Percentiles rank a stretch among this genome's conserved stretches.
Evolutionary conservation across 2,888 invertebrate genomes (phyloP).

Genomic region (Acronicta leporina): DNA sequence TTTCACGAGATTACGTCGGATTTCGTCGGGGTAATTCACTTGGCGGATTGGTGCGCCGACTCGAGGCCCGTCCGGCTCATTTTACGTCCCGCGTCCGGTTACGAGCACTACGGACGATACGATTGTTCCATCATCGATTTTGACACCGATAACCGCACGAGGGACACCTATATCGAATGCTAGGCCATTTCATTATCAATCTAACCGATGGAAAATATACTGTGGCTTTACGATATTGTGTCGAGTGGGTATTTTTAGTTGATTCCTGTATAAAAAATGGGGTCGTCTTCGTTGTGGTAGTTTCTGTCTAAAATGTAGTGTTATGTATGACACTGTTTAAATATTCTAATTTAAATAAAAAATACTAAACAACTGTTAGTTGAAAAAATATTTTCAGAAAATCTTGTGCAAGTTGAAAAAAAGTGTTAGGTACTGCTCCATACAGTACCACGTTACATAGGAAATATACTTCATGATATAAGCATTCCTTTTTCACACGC

Average conservation of each 20-base stretch:
- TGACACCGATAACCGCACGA: conserved; percentile 40
- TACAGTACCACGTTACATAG: too few relatives aligned
- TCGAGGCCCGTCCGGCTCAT: conserved; percentile 51
- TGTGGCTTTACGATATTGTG: neutral
- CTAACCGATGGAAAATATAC: conserved; percentile 2
- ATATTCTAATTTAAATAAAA: too few relatives aligned
- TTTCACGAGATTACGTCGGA: conserved; percentile 62
- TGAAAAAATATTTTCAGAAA: too few relatives aligned
- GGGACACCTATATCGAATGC: conserved; percentile 20
- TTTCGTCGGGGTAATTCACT: conserved; percentile 63
- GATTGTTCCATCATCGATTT: conserved; percentile 54
- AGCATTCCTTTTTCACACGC: too few relatives aligned
- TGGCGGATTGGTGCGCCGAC: conserved; percentile 60
- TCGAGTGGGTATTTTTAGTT: neutral
- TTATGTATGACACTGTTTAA: too few relatives aligned
- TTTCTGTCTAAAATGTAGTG: too few relatives aligned
- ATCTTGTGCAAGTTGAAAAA: too few relatives aligned
- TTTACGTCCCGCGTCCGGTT: conserved; percentile 57
- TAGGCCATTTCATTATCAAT: conserved; percentile 13
- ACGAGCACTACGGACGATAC: conserved; percentile 51
- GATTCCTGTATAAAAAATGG: too few relatives aligned
- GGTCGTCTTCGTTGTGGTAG: too few relatives aligned
- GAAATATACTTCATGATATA: too few relatives aligned
- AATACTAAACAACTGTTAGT: too few relatives aligned
- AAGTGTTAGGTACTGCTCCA: too few relatives aligned